Evolutionary conservation across 2,113 vertebrate species (phyloP), one percentile per base, ranked within the genome.

Genomic region (Theropithecus gelada): DNA sequence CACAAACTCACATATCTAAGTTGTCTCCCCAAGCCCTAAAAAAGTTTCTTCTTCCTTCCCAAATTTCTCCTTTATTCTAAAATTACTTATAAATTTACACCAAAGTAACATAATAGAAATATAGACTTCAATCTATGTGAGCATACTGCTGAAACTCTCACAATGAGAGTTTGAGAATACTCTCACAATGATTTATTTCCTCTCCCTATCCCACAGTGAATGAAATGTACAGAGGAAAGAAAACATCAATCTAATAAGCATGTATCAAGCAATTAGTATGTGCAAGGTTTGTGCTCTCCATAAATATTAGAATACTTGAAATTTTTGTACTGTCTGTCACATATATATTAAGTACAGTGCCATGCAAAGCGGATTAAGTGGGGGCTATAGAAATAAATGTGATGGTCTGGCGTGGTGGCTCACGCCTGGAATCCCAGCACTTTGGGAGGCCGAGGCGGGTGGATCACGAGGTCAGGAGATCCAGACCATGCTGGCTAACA

Each of bases 11-110:
- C 96, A 43, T 52, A 92, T 93, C 30, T 57, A 94, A 59, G 81
- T 72, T 86, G 6, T 95, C 55, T 95, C 50, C 25, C 61, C 48
- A 95, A 75, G 10, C 23, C 81, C 78, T 61, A 64, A 88, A 70
- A 91, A 96, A 78, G 55, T 16, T 79, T 91, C 43, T 68, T 90
- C 32, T 35, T 40, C 32, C 38, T 78, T 87, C 35, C 32, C 59
- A 94, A 96, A 78, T 68, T 70, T 70, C 88, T 91, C 64, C 22
- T 97, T 80, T 88, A 78, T 80, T 80, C 32, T 93, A 93, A 79
- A 5, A 91, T 84, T 68, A 94, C 48, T 93, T 91, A 90, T 83
- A 96, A 93, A 61, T 17, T 81, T 57, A 93, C 8, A 73, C 17
- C 40, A 73, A 88, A 84, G 85, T 38, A 85, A n/a, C 20, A 64